Evolutionary conservation across 1,140 invertebrate species (phyloP), one percentile per base, ranked within the genome.

Genomic region (Heterodera carotae): DNA sequence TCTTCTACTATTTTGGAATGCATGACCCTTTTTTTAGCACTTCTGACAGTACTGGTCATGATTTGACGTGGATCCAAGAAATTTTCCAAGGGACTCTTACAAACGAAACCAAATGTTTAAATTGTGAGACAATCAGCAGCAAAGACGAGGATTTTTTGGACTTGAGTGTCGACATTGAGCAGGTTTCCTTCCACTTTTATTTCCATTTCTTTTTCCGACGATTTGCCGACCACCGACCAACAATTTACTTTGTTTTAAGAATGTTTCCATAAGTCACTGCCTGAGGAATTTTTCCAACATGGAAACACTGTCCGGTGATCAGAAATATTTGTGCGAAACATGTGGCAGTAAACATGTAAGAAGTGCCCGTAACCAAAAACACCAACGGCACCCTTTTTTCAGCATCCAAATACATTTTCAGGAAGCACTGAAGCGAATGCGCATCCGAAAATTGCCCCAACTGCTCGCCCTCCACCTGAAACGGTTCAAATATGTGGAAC

Each of bases 111-210:
- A 90, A 95, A 84, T 99, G 97, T 91, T 91, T 99, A 79, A 98
- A 98, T 89, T 99, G 97, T 91, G 97, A 99, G 92, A 98, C 96
- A 82, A 94, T 78, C 66, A 97, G 95, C 89, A 97, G 94, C 89
- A 99, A 98, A 90, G 97, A 99, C 89, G 97, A 99, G 90, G 95
- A 99, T 89, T 99, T 99, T 89, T 93, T 99, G 83, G 97, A 99
- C 91, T 90, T 99, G 76, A 96, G 97, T 89, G 96, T 99, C 70
- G 97, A 99, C 88, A 95, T 99, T 59, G 96, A 98, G 89, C 96
- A 98, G 72, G 72, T 74, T 56, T 56, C 22, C 18, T 43, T 12
- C 6, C 33, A 59, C 29, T 72, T 43, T 53, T 53, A 4, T 18
- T 31, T 18, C 10, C 8, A 70, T 70, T 70, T 15, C 18, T 15